Conservation (phyloP, 2,113 vertebrate genomes). For the Paralichthys olivaceus region DNA sequence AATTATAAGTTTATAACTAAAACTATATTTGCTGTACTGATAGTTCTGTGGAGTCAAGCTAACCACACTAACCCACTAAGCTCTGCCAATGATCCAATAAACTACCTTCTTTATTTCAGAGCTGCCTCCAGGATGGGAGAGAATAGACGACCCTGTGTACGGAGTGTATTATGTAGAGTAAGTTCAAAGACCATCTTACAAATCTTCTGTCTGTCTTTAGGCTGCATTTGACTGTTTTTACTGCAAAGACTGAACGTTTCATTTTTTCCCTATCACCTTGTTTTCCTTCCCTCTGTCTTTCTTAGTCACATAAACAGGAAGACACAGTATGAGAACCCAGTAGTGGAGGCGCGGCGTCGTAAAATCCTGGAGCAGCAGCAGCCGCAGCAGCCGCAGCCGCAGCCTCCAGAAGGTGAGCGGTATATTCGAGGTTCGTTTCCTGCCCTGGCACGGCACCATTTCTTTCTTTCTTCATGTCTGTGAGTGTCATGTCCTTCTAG, state of each 20-base stretch:
- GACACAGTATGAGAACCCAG: conserved; percentile 98
- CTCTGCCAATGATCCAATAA: not conserved
- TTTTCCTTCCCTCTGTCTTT: conserved; percentile 3
- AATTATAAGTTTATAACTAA: not conserved
- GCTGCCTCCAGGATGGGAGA: conserved; percentile 98
- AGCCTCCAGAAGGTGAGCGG: conserved; percentile 93
- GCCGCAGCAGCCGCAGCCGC: conserved; percentile 78
- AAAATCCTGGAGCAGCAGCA: conserved; percentile 86
- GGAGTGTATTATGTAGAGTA: conserved; percentile 99
- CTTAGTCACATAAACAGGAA: conserved; percentile 97
- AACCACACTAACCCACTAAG: not conserved
- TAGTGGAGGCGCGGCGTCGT: conserved; percentile 91
- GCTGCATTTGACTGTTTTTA: not conserved
- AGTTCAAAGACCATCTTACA: conserved; percentile 74
- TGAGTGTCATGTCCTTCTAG: conserved; percentile 64
- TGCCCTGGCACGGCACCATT: conserved; percentile 79
- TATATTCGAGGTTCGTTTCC: conserved; percentile 86
- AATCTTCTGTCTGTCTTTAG: conserved; percentile 1
- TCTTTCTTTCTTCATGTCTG: conserved; percentile 80
- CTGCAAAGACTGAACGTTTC: not conserved
- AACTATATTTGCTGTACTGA: not conserved
- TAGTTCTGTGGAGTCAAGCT: not conserved
- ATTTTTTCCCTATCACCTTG: not conserved
- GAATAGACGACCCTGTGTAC: conserved; percentile 98
- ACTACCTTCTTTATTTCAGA: conserved; percentile 84